Evolutionary conservation across 2,888 invertebrate species (phyloP).

Genomic region (Pachycephus smyrnensis): DNA sequence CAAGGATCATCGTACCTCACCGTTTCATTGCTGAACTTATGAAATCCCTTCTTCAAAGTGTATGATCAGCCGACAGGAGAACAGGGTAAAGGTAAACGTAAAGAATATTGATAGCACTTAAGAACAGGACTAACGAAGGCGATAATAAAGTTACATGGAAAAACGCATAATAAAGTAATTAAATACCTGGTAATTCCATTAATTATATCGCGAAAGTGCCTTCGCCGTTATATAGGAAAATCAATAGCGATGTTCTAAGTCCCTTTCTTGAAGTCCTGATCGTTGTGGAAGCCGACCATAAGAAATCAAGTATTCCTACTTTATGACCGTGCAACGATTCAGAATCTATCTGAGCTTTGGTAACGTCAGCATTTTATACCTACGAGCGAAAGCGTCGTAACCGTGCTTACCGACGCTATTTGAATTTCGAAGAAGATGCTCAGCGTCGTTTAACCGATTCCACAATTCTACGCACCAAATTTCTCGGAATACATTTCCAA

Average conservation of each 20-base stretch:
- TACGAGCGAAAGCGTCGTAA: background rate
- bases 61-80: background rate
- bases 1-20: background rate
- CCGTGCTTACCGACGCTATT: background rate
- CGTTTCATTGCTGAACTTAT: background rate
- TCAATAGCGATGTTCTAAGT: background rate
- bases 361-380: background rate
- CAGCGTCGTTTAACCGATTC: background rate
- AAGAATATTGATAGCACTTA: background rate
- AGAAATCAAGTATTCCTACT: background rate
- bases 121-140: background rate
- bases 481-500: background rate
- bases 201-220: background rate
- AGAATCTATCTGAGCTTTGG: background rate
- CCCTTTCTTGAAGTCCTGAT: background rate
- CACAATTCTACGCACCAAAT: background rate
- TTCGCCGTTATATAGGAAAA: background rate
- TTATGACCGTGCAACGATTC: background rate
- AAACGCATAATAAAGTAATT: background rate
- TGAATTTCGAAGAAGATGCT: background rate
- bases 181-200: background rate
- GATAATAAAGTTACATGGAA: background rate
- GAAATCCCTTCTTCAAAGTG: background rate
- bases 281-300: background rate
- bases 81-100: background rate